phyloP scores from a whole-genome alignment of 1,140 invertebrate species.

The Scaptomyza montana region DNA sequence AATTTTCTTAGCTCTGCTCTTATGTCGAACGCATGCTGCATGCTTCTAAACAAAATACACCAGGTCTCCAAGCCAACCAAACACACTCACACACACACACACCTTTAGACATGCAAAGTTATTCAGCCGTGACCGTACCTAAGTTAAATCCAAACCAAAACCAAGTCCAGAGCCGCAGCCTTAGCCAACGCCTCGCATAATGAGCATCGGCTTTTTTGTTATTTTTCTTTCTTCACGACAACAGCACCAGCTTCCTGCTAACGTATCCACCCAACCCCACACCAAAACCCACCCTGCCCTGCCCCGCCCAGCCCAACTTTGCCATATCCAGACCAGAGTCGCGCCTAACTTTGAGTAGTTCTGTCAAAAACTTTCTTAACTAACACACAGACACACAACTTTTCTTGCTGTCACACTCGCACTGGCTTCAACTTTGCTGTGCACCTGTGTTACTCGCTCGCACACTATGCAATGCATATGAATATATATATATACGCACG shows the following conservation, averaged over 20 bases:
- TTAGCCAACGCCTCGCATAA: conserved; percentile 12
- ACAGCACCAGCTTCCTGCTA: not conserved
- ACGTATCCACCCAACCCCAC: not conserved
- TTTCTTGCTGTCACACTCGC: conserved; percentile 16
- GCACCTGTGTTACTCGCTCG: conserved; percentile 54
- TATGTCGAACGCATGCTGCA: conserved; percentile 63
- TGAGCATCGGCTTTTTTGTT: conserved; percentile 3
- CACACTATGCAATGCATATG: conserved; percentile 57
- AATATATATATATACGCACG: conserved; percentile 44
- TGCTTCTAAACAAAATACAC: conserved; percentile 36
- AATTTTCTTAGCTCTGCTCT: conserved; percentile 37
- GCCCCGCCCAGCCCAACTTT: not conserved
- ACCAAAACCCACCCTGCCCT: not conserved
- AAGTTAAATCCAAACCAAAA: conserved; percentile 5
- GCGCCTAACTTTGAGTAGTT: conserved; percentile 41
- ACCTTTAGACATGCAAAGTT: conserved; percentile 21
- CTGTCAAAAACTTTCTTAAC: conserved; percentile 21
- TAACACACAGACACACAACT: conserved; percentile 21
- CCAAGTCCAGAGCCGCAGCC: conserved; percentile 6
- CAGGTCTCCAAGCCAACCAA: not conserved
- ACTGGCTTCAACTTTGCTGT: conserved; percentile 18
- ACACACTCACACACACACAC: conserved; percentile 19
- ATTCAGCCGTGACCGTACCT: conserved; percentile 19
- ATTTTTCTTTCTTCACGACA: not conserved
- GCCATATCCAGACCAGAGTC: not conserved